Percentiles rank a stretch among this genome's conserved stretches.
Conservation (phyloP, 2,113 vertebrate species). For the Periophthalmus modestus region DNA sequence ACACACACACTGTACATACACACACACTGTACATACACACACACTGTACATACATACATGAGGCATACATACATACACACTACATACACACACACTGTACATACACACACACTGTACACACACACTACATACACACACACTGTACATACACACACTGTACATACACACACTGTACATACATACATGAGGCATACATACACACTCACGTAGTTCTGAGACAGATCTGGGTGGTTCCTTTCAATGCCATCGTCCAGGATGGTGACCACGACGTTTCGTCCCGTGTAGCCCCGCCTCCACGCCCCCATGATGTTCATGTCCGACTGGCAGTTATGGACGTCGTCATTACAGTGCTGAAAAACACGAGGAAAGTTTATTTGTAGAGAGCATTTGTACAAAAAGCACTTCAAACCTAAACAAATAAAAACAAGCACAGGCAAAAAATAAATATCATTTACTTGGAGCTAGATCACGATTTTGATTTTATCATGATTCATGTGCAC, state of each 20-base stretch:
- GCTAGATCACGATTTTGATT: too few species aligned
- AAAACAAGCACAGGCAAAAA: too few species aligned
- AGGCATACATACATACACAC: too few species aligned
- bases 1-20: too few species aligned
- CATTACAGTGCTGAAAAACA: conserved; percentile 89
- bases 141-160: too few species aligned
- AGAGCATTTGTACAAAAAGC: conserved; percentile 4
- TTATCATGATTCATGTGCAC: too few species aligned
- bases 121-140: too few species aligned
- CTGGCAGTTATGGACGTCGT: conserved; percentile 93
- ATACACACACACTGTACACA: too few species aligned
- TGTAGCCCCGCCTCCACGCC: conserved; percentile 98
- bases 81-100: too few species aligned
- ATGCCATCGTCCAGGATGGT: conserved; percentile 98
- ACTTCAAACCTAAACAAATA: not conserved
- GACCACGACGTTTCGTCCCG: conserved; percentile 95
- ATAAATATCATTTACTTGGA: too few species aligned
- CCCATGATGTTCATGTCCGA: conserved; percentile 99
- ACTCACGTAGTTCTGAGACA: conserved; percentile 98
- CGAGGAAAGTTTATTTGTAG: not conserved
- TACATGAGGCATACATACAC: conserved; percentile 62
- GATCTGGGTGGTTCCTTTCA: conserved; percentile 95
- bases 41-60: too few species aligned
- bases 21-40: too few species aligned
- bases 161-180: not conserved